Conservation (phyloP, 1,140 invertebrate genomes). For the Geopemphigus sp. region DNA sequence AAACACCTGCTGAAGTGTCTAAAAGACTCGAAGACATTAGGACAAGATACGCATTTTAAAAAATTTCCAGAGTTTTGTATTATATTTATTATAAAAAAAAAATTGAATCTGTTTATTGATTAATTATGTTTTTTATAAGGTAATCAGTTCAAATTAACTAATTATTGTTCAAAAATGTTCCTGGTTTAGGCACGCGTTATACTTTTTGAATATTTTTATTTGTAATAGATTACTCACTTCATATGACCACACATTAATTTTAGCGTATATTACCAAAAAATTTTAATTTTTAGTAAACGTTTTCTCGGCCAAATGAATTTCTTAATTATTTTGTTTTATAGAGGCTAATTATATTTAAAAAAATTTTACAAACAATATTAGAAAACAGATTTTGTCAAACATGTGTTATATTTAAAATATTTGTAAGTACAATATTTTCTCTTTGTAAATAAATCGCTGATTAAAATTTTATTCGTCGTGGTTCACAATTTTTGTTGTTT, state of each 20-base stretch:
- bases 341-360: too few species aligned
- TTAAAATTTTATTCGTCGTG: too few species aligned
- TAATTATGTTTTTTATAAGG: not conserved
- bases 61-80: constrained; percentile 13
- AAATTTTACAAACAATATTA: too few species aligned
- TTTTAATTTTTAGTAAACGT: not conserved
- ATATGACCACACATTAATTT: constrained; percentile 2
- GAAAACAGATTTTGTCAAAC: too few species aligned
- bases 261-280: not conserved
- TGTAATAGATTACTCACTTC: not conserved
- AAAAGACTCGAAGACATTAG: constrained; percentile 93
- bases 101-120: not conserved
- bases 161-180: constrained; percentile 23
- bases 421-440: too few species aligned
- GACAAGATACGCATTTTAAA: constrained; percentile 91
- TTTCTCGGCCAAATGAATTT: not conserved
- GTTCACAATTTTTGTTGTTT: too few species aligned
- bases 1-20: constrained; percentile 92
- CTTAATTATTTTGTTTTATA: not conserved
- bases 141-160: not conserved
- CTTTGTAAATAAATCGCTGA: too few species aligned
- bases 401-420: too few species aligned
- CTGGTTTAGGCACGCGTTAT: not conserved
- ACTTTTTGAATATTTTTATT: not conserved
- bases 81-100: constrained; percentile 10